A percentile compares a stretch with the other conserved stretches of the same genome.
These are phyloP conservation scores for Intellagama lesueurii DNA, from an alignment of 2,797 vertebrate genomes.

Conservation along the genomic window DNA sequence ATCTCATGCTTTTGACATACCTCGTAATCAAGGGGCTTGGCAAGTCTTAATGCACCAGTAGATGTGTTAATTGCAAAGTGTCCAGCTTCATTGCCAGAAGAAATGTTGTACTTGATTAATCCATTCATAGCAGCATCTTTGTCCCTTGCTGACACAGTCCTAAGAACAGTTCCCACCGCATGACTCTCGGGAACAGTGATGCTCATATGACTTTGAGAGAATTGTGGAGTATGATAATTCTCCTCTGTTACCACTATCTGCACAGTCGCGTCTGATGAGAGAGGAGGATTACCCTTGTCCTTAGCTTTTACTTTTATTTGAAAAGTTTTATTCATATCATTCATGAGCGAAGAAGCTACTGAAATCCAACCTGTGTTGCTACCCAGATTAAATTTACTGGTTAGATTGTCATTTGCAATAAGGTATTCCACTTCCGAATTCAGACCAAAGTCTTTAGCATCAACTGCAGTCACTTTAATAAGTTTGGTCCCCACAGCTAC, in stretches of 20 bases:
- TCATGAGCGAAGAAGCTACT: constrained; percentile 87
- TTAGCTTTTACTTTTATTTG: constrained; percentile 86
- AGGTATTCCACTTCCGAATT: constrained; percentile 94
- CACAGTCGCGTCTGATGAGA: constrained; percentile 83
- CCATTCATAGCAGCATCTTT: constrained; percentile 92
- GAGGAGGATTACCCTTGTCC: constrained; percentile 94
- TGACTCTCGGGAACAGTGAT: constrained; percentile 90
- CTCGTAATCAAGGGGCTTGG: constrained; percentile 90
- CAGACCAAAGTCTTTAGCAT: constrained; percentile 94
- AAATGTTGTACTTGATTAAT: constrained; percentile 88
- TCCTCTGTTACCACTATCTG: constrained; percentile 93
- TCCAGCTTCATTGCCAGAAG: constrained; percentile 87
- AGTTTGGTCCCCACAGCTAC: constrained; percentile 91
- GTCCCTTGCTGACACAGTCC: constrained; percentile 92
- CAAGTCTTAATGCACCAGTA: constrained; percentile 88
- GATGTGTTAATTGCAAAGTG: constrained; percentile 89
- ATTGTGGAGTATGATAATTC: constrained; percentile 95
- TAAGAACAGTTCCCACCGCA: constrained; percentile 86
- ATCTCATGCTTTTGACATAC: constrained; percentile 88
- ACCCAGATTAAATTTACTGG: constrained; percentile 89
- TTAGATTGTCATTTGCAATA: constrained; percentile 83
- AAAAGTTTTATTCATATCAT: constrained; percentile 88
- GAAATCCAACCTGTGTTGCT: constrained; percentile 91
- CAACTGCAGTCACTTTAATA: constrained; percentile 87
- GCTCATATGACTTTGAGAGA: constrained; percentile 93